Conservation (phyloP, 2,888 invertebrate genomes). For the Scaptomyza caliginosa region DNA sequence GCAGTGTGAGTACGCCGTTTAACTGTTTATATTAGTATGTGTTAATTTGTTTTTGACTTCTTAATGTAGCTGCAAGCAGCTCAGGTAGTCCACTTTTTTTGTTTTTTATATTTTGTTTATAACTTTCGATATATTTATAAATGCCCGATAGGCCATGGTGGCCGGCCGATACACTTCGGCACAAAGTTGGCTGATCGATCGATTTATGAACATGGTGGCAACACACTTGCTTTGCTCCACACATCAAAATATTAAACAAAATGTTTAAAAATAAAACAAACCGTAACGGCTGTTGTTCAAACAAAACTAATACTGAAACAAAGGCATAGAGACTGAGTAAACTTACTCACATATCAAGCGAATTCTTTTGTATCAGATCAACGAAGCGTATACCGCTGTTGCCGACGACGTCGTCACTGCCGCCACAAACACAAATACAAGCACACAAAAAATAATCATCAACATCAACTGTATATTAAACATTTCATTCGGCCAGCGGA, state of each 20-base stretch:
- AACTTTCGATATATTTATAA: slow-evolving; percentile 39
- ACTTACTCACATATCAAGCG: slow-evolving; percentile 43
- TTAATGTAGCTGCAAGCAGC: slow-evolving; percentile 1
- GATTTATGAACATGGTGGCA: slow-evolving; percentile 39
- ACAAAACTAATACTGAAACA: slow-evolving; percentile 42
- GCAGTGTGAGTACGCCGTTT: slow-evolving; percentile 41
- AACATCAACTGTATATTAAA: slow-evolving; percentile 57
- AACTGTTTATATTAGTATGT: slow-evolving; percentile 23
- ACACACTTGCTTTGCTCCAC: slow-evolving; percentile 35
- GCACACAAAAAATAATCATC: slow-evolving; percentile 45
- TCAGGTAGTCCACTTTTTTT: slow-evolving; percentile 25
- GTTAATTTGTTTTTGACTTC: slow-evolving; percentile 16
- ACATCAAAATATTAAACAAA: slow-evolving; percentile 49
- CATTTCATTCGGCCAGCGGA: slow-evolving; percentile 55
- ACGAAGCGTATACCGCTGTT: slow-evolving; percentile 41
- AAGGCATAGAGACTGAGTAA: slow-evolving; percentile 5
- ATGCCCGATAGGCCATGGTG: slow-evolving; percentile 32
- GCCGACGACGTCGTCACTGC: slow-evolving; percentile 25
- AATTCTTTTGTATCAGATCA: slow-evolving; percentile 27
- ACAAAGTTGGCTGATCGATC: slow-evolving; percentile 30
- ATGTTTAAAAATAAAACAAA: slow-evolving; percentile 71
- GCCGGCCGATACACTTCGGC: slow-evolving; percentile 17
- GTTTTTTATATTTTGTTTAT: slow-evolving; percentile 58
- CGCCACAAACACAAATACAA: slow-evolving; percentile 52
- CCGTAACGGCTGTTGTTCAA: slow-evolving; percentile 53